A percentile compares a stretch with the other conserved stretches of the same genome.
phyloP scores from a whole-genome alignment of 1,140 invertebrate genomes.

The Chrysopa pallens region DNA sequence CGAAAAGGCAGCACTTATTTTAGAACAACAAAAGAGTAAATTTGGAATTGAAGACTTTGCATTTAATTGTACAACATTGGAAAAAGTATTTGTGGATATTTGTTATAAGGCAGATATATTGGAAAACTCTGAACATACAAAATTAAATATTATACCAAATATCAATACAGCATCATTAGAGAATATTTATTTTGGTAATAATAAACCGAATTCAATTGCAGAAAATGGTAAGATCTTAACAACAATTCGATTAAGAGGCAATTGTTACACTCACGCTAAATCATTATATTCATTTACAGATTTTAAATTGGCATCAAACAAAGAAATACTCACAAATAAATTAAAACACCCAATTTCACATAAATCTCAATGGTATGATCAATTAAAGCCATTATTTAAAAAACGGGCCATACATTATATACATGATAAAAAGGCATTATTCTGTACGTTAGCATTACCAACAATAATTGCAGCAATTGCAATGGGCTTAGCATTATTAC shows the following conservation, averaged over 20 bases:
- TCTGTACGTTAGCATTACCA: constrained; percentile 39
- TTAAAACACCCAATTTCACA: too few relatives aligned
- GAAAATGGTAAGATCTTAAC: too few relatives aligned
- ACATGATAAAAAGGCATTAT: constrained; percentile 36
- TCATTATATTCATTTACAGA: too few relatives aligned
- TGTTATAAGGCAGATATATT: constrained; percentile 23
- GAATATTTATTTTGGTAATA: too few relatives aligned
- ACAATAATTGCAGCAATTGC: constrained; percentile 39
- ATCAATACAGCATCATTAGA: too few relatives aligned
- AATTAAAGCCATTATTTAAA: constrained; percentile 24
- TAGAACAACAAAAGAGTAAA: constrained; percentile 24
- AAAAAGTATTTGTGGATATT: constrained; percentile 34
- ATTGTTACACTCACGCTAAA: too few relatives aligned
- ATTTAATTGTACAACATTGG: constrained; percentile 35
- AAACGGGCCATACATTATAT: constrained; percentile 37
- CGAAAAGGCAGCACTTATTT: constrained; percentile 19
- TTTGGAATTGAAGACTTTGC: constrained; percentile 26
- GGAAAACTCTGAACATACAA: neutral
- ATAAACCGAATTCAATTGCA: too few relatives aligned
- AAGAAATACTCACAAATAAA: too few relatives aligned
- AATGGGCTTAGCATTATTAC: constrained; percentile 45
- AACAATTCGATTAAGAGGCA: too few relatives aligned
- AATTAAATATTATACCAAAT: too few relatives aligned
- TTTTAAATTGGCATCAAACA: too few relatives aligned
- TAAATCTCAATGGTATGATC: neutral